A percentile compares a stretch with the other conserved stretches of the same genome.
Conservation (phyloP, 2,888 invertebrate genomes). For the Tholera decimalis region DNA sequence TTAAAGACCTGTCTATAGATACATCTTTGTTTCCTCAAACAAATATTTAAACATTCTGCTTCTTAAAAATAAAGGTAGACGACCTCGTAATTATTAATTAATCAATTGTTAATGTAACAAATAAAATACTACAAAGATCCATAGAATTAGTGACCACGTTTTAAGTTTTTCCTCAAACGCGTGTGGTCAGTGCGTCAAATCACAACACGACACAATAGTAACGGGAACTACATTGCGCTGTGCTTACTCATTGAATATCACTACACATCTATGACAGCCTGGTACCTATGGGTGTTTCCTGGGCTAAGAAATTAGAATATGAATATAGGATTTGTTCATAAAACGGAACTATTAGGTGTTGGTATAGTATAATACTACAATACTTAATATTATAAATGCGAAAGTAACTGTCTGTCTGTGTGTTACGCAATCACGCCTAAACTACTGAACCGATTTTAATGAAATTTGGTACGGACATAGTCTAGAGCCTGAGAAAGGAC, state of each 20-base stretch:
- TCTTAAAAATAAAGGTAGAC: constrained; percentile 6
- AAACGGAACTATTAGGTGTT: too few species aligned
- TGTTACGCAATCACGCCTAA: too few species aligned
- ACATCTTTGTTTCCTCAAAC: constrained; percentile 5
- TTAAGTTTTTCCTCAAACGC: constrained; percentile 55
- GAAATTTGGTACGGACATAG: too few species aligned
- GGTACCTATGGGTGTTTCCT: constrained; percentile 39
- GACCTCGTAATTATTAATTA: constrained; percentile 30
- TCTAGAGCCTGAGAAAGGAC: too few species aligned
- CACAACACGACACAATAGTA: constrained; percentile 55
- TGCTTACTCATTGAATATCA: constrained; percentile 58
- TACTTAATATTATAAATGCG: too few species aligned
- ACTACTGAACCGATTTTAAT: too few species aligned
- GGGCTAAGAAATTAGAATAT: neutral
- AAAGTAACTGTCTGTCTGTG: too few species aligned
- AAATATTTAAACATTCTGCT: neutral
- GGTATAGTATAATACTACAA: too few species aligned
- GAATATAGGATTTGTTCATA: constrained; percentile 18
- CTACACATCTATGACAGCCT: constrained; percentile 31
- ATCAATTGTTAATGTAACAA: constrained; percentile 15
- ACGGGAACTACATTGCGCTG: constrained; percentile 62
- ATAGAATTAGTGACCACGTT: constrained; percentile 11
- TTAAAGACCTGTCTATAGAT: too few species aligned
- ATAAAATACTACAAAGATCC: neutral
- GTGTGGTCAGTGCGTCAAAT: constrained; percentile 68